phyloP scores from a whole-genome alignment of 2,113 vertebrate genomes.

The Seriola dumerili region DNA sequence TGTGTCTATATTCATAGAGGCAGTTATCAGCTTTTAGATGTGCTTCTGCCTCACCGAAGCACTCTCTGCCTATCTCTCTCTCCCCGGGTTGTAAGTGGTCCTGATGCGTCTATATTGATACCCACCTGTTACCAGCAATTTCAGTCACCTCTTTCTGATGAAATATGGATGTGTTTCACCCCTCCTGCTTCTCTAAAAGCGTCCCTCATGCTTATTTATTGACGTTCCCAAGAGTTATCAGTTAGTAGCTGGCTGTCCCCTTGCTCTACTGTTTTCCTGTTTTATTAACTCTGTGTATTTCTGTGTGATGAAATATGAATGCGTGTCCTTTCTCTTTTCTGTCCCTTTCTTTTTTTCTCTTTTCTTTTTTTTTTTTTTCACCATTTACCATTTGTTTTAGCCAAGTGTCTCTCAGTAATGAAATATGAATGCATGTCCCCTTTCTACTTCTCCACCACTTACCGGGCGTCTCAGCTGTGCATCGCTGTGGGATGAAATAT shows the following conservation, averaged over 20 bases:
- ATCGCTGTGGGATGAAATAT: slow-evolving; percentile 55
- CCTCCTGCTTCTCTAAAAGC: slow-evolving; percentile 44
- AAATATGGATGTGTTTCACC: slow-evolving; percentile 70
- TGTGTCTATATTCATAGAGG: slow-evolving; percentile 67
- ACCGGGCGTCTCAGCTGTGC: slow-evolving; percentile 16
- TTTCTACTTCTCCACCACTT: slow-evolving; percentile 38
- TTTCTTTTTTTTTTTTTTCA: slow-evolving; percentile 15
- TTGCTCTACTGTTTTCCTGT: slow-evolving; percentile 48
- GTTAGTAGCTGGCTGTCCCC: slow-evolving; percentile 29
- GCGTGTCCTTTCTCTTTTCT: slow-evolving; percentile 60
- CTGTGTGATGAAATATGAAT: slow-evolving; percentile 75
- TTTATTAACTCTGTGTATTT: slow-evolving; percentile 60
- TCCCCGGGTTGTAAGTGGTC: slow-evolving; percentile 47
- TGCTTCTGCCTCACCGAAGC: slow-evolving; percentile 39
- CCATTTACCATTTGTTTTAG: slow-evolving; percentile 66
- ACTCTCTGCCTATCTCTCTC: slow-evolving; percentile 29
- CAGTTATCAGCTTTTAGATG: slow-evolving; percentile 74
- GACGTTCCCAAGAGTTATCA: slow-evolving; percentile 54
- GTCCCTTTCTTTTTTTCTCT: slow-evolving; percentile 38
- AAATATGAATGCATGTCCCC: slow-evolving; percentile 76
- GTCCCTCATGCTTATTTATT: slow-evolving; percentile 72
- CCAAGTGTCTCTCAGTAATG: slow-evolving; percentile 59
- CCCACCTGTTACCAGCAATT: slow-evolving; percentile 68
- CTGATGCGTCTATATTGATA: slow-evolving; percentile 68
- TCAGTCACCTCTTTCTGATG: slow-evolving; percentile 54